Evolutionary conservation across 2,113 vertebrate genomes (phyloP).

Genomic region (Elephas maximus): DNA sequence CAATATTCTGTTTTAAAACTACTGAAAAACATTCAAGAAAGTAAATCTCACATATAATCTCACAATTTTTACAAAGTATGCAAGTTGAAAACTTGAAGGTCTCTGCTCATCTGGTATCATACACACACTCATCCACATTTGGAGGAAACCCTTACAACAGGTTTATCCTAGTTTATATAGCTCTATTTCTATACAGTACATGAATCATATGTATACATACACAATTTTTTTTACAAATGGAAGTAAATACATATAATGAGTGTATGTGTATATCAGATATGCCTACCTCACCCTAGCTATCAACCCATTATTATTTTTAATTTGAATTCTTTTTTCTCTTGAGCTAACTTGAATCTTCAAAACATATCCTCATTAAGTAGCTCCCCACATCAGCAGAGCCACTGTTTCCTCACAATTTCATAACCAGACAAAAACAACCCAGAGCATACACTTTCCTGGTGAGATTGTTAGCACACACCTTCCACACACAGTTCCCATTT

Average conservation of each 20-base stretch:
- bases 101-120: not conserved
- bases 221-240: not conserved
- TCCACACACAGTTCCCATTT: not conserved
- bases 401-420: not conserved
- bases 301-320: not conserved
- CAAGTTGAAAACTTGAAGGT: not conserved
- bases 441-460: not conserved
- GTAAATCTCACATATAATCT: not conserved
- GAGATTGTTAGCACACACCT: not conserved
- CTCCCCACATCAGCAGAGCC: not conserved
- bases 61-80: not conserved
- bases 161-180: not conserved
- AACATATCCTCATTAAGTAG: not conserved
- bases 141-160: not conserved
- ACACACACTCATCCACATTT: not conserved
- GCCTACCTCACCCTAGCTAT: not conserved
- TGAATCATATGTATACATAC: not conserved
- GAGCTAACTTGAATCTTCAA: not conserved
- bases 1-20: slow-evolving; percentile 20
- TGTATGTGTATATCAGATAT: not conserved
- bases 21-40: not conserved
- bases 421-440: not conserved
- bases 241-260: not conserved
- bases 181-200: not conserved
- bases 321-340: slow-evolving; percentile 2